Percentiles rank a stretch among this genome's conserved stretches.
phyloP scores from a whole-genome alignment of 2,113 vertebrate species.

The Poecile atricapillus region DNA sequence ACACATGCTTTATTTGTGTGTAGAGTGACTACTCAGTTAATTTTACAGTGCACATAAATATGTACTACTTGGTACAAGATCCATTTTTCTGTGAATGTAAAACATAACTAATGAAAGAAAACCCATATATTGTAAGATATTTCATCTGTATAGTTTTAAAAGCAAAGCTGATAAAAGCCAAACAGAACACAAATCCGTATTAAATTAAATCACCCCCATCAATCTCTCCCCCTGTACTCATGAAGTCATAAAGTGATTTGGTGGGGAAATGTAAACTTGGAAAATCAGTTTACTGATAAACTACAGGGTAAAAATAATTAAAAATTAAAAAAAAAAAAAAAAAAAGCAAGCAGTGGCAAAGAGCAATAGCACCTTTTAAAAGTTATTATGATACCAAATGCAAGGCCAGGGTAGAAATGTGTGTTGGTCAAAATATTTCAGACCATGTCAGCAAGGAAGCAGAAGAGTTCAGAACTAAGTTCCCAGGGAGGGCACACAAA shows the following conservation, averaged over 20 bases:
- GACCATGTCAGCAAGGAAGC: background rate
- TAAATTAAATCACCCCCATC: background rate
- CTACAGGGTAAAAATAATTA: background rate
- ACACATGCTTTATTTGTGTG: background rate
- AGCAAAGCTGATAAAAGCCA: slow-evolving; percentile 11
- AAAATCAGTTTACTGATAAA: slow-evolving; percentile 1
- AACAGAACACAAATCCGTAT: background rate
- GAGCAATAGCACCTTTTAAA: background rate
- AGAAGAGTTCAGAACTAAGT: background rate
- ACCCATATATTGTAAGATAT: background rate
- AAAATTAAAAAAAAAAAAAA: background rate
- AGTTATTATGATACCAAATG: background rate
- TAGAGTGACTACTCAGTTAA: background rate
- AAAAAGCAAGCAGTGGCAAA: background rate
- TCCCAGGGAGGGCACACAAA: slow-evolving; percentile 14
- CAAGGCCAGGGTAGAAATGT: background rate
- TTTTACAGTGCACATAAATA: slow-evolving; percentile 19
- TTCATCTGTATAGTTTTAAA: background rate
- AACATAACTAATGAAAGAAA: slow-evolving; percentile 21
- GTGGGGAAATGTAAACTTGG: background rate
- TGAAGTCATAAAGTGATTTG: background rate
- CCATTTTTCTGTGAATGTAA: slow-evolving; percentile 16
- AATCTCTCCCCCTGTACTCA: background rate
- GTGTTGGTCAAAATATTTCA: background rate
- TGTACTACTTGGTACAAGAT: background rate